phyloP scores from a whole-genome alignment of 2,888 invertebrate genomes.

The Rhodophaea formosa region DNA sequence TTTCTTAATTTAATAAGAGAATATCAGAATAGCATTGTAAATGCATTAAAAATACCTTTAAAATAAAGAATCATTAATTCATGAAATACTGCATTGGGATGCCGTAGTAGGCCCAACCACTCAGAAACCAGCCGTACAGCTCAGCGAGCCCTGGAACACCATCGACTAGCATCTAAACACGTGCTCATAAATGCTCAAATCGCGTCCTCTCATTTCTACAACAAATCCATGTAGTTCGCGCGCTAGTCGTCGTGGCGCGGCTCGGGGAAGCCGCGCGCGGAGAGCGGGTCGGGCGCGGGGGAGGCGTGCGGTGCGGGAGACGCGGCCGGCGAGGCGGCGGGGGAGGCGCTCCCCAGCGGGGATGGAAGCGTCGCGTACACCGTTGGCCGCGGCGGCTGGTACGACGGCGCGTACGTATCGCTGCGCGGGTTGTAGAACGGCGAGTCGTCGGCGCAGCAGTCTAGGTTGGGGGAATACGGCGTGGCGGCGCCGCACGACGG shows the following conservation, averaged over 20 bases:
- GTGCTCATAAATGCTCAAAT: constrained; percentile 18
- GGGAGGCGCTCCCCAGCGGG: constrained; percentile 65
- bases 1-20: too few relatives aligned
- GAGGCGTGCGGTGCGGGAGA: constrained; percentile 59
- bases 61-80: too few relatives aligned
- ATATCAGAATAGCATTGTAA: too few relatives aligned
- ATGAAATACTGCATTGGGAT: too few relatives aligned
- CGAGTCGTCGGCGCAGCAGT: constrained; percentile 70
- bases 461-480: constrained; percentile 74
- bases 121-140: background rate
- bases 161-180: constrained; percentile 18
- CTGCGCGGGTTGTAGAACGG: constrained; percentile 78
- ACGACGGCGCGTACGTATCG: constrained; percentile 76
- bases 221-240: constrained; percentile 8
- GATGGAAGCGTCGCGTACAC: constrained; percentile 77
- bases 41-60: too few relatives aligned
- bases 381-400: constrained; percentile 73
- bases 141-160: constrained; percentile 13
- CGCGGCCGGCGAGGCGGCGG: constrained; percentile 66
- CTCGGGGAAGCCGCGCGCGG: constrained; percentile 55
- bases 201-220: constrained; percentile 22
- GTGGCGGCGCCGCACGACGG: constrained; percentile 78
- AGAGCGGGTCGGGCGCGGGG: constrained; percentile 45
- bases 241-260: constrained; percentile 54
- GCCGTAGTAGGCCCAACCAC: background rate